These are phyloP conservation scores for Camelus dromedarius DNA, from an alignment of 2,113 vertebrate genomes.

Conservation along the genomic window DNA sequence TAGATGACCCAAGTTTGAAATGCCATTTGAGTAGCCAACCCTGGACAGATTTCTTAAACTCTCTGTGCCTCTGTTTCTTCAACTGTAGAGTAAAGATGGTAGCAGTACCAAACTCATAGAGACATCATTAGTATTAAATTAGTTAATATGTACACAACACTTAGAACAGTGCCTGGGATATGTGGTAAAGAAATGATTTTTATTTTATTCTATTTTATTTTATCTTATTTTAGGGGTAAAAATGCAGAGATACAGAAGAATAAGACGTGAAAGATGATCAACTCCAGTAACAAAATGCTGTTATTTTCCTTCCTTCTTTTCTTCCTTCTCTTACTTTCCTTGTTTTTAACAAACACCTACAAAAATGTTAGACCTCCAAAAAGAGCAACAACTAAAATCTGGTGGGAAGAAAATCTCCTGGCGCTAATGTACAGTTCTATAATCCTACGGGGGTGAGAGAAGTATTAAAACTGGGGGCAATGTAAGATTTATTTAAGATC, in stretches of 20 bases:
- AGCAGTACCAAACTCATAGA: not conserved
- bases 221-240: not conserved
- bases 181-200: not conserved
- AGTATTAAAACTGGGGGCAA: slow-evolving; percentile 15
- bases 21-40: not conserved
- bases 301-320: not conserved
- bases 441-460: slow-evolving; percentile 3
- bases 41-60: not conserved
- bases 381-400: not conserved
- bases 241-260: not conserved
- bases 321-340: not conserved
- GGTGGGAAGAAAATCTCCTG: not conserved
- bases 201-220: not conserved
- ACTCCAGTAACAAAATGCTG: slow-evolving; percentile 3
- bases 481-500: not conserved
- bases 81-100: not conserved
- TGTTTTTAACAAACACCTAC: not conserved
- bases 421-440: not conserved
- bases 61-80: not conserved
- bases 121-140: not conserved
- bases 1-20: not conserved
- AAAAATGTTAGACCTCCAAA: not conserved
- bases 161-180: not conserved
- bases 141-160: not conserved
- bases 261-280: slow-evolving; percentile 12